phyloP scores from a whole-genome alignment of 2,113 vertebrate species.

The Amphilophus citrinellus region DNA sequence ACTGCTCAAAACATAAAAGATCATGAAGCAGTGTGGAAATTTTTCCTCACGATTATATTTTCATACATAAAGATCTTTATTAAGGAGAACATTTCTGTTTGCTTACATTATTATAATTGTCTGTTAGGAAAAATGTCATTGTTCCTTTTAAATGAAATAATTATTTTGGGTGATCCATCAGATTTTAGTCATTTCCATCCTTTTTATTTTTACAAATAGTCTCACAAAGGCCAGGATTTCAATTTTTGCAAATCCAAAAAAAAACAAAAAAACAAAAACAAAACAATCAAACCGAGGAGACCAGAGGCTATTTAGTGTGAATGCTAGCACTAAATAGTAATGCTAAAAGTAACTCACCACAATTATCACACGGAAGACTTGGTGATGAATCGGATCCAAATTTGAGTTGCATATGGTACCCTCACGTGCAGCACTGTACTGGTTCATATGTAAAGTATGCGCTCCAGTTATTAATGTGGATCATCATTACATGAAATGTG shows the following conservation, averaged over 20 bases:
- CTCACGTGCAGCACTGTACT: background rate
- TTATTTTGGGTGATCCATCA: background rate
- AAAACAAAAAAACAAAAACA: background rate
- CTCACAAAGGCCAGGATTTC: background rate
- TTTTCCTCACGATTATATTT: background rate
- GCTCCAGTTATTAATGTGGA: slow-evolving; percentile 24
- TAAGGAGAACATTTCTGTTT: background rate
- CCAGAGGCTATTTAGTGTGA: background rate
- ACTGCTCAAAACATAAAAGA: background rate
- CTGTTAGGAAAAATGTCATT: background rate
- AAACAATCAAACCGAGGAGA: background rate
- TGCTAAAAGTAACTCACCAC: background rate
- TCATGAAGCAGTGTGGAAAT: background rate
- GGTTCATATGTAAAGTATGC: background rate
- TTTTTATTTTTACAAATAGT: background rate
- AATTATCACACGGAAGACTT: slow-evolving; percentile 13
- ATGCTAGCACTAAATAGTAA: background rate
- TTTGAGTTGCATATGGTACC: background rate
- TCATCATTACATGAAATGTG: slow-evolving; percentile 36
- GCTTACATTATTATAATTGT: background rate
- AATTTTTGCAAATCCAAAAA: background rate
- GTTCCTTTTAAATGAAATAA: background rate
- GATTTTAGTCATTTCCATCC: background rate
- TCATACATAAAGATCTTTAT: background rate
- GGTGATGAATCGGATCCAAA: background rate